Evolutionary conservation across 1,140 invertebrate species (phyloP).

Genomic region (Ceratitis capitata): DNA sequence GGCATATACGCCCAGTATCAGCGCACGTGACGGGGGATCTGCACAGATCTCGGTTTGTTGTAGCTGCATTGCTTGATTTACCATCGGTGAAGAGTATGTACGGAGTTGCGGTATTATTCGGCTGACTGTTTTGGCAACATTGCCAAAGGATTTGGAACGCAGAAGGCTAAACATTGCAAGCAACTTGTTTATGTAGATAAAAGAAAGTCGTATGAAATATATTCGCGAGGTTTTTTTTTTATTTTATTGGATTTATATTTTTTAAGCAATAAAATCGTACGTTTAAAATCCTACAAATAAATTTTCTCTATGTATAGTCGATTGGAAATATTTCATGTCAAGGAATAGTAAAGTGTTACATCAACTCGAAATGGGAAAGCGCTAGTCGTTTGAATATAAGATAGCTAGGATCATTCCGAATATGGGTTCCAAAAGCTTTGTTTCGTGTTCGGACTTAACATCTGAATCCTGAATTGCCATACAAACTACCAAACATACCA

Average conservation of each 20-base stretch:
- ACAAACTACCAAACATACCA: too few relatives aligned
- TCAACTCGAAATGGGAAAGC: not conserved
- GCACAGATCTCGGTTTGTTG: constrained; percentile 62
- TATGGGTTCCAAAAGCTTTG: too few relatives aligned
- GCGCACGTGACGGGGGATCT: constrained; percentile 56
- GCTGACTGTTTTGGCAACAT: not conserved
- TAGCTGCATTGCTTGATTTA: constrained; percentile 59
- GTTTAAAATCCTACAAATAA: constrained; percentile 35
- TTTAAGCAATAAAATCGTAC: constrained; percentile 38
- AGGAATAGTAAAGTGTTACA: not conserved
- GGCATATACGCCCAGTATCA: constrained; percentile 59
- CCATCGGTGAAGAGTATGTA: constrained; percentile 53
- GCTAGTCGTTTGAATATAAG: too few relatives aligned
- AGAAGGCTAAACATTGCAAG: constrained; percentile 49
- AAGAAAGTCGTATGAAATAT: constrained; percentile 23
- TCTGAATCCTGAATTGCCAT: too few relatives aligned
- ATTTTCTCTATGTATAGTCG: constrained; percentile 39
- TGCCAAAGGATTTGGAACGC: constrained; percentile 46
- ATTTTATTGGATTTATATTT: constrained; percentile 8
- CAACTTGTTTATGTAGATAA: not conserved
- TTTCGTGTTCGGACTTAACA: too few relatives aligned
- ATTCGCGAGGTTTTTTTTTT: constrained; percentile 30
- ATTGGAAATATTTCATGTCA: constrained; percentile 13
- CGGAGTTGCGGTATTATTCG: constrained; percentile 13
- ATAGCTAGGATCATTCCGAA: too few relatives aligned